Evolutionary conservation across 2,113 vertebrate genomes (phyloP), one percentile per base, ranked within the genome.

Genomic region (Asarcornis scutulata): DNA sequence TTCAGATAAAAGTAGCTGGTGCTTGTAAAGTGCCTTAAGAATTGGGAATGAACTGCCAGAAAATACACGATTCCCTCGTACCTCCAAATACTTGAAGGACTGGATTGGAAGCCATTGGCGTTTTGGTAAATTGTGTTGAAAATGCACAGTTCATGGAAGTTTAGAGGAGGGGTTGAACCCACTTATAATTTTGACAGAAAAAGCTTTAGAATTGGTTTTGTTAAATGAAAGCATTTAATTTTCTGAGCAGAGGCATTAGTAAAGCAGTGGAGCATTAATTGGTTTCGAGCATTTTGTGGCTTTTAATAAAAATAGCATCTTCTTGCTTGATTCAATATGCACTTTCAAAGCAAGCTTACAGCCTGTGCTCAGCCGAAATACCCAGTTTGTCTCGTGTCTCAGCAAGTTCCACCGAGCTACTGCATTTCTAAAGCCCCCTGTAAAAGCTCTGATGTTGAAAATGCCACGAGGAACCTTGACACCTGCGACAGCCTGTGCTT

Each of bases 301-400:
- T 97, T 97, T 93, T 90, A 94, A 95, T 90, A 94, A 94, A 95
- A 96, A 91, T 2, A 64, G 63, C 92, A 71, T 90, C 83, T 74
- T 73, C 63, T 44, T 62, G 82, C 62, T 90, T 88, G 88, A 83
- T 80, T 87, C 72, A 69, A 46, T 17, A n/a, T 8, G 17, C 75
- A 13, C 78, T 79, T 82, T 38, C 46, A 83, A 85, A 91, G 73
- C 40, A 52, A 89, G 66, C 62, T 78, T 11, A 20, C 14, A 76
- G 34, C 63, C 38, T 32, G 29, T 13, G 11, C 56, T 85, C 23
- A 3, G 68, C 63, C 36, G 69, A 55, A 55, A 42, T 18, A 64
- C 17, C 58, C 75, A n/a, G 58, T 38, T 62, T 40, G 46, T 17
- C 77, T 78, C 0, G 0, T 53, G 68, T 38, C 85, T 73, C 80